Conservation (phyloP, 2,888 invertebrate genomes). For the Loripinus fragilis region DNA sequence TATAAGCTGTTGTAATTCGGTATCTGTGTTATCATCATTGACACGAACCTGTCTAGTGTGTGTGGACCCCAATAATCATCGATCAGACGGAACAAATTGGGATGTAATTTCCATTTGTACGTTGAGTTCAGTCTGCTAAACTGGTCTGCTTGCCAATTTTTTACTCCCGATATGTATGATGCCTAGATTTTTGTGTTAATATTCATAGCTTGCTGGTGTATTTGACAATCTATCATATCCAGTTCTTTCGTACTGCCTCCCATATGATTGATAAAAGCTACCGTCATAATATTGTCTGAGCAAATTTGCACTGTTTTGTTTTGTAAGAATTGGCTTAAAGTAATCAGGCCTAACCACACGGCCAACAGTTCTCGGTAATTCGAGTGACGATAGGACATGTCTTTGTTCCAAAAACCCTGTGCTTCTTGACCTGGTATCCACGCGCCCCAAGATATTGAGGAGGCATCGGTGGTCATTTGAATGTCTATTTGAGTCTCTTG, state of each 20-base stretch:
- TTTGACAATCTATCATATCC: slow-evolving; percentile 7
- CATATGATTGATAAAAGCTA: slow-evolving; percentile 18
- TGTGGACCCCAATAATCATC: slow-evolving; percentile 23
- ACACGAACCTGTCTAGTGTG: slow-evolving; percentile 14
- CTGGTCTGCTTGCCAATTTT: slow-evolving; percentile 18
- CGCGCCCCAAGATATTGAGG: slow-evolving; percentile 16
- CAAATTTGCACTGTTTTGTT: slow-evolving; percentile 18
- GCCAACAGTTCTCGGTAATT: slow-evolving; percentile 19
- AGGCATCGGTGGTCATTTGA: too few species aligned
- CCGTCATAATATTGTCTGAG: slow-evolving; percentile 15
- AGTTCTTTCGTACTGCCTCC: slow-evolving; percentile 7
- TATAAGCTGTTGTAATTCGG: slow-evolving; percentile 13
- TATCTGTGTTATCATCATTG: not conserved
- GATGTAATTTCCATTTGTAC: slow-evolving; percentile 20
- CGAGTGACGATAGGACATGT: slow-evolving; percentile 4
- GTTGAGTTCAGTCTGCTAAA: slow-evolving; percentile 12
- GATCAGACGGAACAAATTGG: slow-evolving; percentile 4
- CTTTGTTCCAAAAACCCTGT: slow-evolving; percentile 9
- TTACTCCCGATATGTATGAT: not conserved
- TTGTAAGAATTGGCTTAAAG: not conserved
- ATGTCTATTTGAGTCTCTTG: slow-evolving; percentile 12
- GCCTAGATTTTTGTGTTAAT: not conserved
- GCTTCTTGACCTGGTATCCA: slow-evolving; percentile 14
- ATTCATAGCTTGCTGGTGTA: slow-evolving; percentile 15
- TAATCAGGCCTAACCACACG: slow-evolving; percentile 3